Conservation (phyloP, 2,888 invertebrate genomes). For the Drosophila colorata region DNA sequence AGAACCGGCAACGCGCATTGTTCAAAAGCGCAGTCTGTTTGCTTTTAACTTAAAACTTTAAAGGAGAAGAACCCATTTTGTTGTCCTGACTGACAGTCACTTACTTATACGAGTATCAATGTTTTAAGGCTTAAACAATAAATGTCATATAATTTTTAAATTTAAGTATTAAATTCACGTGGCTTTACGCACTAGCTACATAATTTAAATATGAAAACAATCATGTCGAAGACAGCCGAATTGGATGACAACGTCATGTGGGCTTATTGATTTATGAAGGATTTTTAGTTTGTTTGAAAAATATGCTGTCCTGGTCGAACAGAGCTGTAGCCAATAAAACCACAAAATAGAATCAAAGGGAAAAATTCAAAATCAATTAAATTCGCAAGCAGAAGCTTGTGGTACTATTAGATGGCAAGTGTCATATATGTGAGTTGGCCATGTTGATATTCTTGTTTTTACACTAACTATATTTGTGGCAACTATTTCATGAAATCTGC, state of each 20-base stretch:
- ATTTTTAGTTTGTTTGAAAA: too few species aligned
- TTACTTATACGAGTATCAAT: background rate
- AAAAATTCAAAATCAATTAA: constrained; percentile 59
- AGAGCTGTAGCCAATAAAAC: background rate
- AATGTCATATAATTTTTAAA: too few species aligned
- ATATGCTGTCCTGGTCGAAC: background rate
- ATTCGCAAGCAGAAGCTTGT: constrained; percentile 2
- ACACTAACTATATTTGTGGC: constrained; percentile 26
- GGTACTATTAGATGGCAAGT: constrained; percentile 21
- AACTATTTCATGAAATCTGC: constrained; percentile 24
- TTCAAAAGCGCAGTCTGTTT: constrained; percentile 70
- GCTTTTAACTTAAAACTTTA: constrained; percentile 58
- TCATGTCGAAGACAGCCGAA: too few species aligned
- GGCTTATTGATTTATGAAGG: background rate
- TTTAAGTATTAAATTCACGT: too few species aligned
- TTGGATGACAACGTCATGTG: too few species aligned
- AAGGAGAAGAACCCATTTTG: constrained; percentile 43
- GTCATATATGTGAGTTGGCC: constrained; percentile 5
- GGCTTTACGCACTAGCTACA: too few species aligned
- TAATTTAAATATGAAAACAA: background rate
- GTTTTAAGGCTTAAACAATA: constrained; percentile 3
- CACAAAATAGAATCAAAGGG: constrained; percentile 14
- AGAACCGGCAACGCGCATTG: background rate
- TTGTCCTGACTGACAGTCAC: constrained; percentile 12
- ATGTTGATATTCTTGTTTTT: constrained; percentile 6